Percentiles rank a stretch among this genome's conserved stretches.
phyloP scores from a whole-genome alignment of 2,888 invertebrate species.

The Sericinus montela region DNA sequence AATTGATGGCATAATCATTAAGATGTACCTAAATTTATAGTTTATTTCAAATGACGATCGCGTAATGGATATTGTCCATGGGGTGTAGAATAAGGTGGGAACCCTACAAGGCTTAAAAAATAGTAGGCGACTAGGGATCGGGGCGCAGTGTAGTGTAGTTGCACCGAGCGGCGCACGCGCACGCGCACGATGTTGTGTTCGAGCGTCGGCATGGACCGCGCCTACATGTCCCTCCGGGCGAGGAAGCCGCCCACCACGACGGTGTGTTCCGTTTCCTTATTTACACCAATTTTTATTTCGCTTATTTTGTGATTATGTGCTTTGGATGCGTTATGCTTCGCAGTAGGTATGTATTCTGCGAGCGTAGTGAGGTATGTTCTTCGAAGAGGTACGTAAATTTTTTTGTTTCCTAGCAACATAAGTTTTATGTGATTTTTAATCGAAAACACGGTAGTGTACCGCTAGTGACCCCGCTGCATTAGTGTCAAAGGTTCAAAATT shows the following conservation, averaged over 20 bases:
- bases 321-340: neutral
- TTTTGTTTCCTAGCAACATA: no score
- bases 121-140: neutral
- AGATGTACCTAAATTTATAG: no score
- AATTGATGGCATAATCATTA: no score
- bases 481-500: no score
- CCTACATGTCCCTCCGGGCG: conserved; percentile 75
- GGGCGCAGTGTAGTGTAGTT: conserved; percentile 12
- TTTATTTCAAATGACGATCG: no score
- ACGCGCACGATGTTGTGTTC: conserved; percentile 61
- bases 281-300: neutral
- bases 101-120: conserved; percentile 11
- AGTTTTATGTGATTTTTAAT: no score
- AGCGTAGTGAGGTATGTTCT: no score
- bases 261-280: conserved; percentile 37
- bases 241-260: conserved; percentile 66
- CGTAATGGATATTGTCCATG: neutral
- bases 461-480: no score
- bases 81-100: neutral
- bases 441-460: no score
- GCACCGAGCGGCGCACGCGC: neutral
- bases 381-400: no score
- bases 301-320: neutral
- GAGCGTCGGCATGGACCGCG: conserved; percentile 72
- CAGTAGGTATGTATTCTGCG: neutral